phyloP scores from a whole-genome alignment of 2,113 vertebrate genomes.

The Zapus hudsonius region DNA sequence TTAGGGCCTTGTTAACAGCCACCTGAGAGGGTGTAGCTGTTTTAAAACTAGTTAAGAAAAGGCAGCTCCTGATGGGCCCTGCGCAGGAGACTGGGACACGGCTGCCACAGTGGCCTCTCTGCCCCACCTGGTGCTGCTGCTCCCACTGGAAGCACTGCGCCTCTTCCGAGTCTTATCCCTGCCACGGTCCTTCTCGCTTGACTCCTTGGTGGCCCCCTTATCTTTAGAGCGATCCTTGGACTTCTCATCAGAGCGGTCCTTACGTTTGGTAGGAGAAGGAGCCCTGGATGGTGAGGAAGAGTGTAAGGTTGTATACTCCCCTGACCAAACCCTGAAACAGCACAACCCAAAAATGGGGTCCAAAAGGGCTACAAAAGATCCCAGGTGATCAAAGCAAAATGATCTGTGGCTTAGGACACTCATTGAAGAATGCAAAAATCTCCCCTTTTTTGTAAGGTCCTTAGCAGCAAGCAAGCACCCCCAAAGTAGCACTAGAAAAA shows the following conservation, averaged over 20 bases:
- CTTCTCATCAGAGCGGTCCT: constrained; percentile 95
- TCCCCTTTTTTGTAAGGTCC: constrained; percentile 59
- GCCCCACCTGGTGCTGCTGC: constrained; percentile 92
- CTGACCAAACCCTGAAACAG: constrained; percentile 22
- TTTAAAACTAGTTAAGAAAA: neutral
- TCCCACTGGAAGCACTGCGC: constrained; percentile 95
- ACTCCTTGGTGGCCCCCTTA: constrained; percentile 91
- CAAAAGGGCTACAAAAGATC: constrained; percentile 33
- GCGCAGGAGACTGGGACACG: neutral
- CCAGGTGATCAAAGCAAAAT: constrained; percentile 44
- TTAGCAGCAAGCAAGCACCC: constrained; percentile 44
- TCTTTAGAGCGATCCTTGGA: constrained; percentile 96
- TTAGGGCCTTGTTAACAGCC: neutral
- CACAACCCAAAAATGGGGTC: constrained; percentile 53
- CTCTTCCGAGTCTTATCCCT: constrained; percentile 94
- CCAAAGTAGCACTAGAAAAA: constrained; percentile 78
- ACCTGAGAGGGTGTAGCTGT: neutral
- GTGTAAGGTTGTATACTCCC: constrained; percentile 4
- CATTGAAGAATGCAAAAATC: constrained; percentile 27
- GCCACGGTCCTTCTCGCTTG: constrained; percentile 93
- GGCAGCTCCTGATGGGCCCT: neutral
- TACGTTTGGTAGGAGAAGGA: constrained; percentile 96
- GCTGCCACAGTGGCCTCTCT: neutral
- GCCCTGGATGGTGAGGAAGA: constrained; percentile 87
- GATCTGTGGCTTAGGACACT: constrained; percentile 35